phyloP scores from a whole-genome alignment of 2,113 vertebrate genomes.

The Synodontis membranacea region DNA sequence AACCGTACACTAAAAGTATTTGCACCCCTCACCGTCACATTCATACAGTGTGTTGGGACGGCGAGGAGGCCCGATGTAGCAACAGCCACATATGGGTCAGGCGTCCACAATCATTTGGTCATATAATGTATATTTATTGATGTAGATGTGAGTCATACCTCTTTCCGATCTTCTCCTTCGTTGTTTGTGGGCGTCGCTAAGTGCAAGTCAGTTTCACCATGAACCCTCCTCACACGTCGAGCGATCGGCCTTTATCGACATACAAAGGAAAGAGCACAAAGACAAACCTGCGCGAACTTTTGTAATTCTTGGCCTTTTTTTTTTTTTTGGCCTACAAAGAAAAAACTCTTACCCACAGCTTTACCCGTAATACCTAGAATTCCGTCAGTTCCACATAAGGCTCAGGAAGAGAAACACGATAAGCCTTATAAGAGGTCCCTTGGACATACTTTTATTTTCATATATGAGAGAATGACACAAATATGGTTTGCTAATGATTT shows the following conservation, averaged over 20 bases:
- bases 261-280: not conserved
- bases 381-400: not conserved
- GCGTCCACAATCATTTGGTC: no score
- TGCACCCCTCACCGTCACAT: not conserved
- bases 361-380: not conserved
- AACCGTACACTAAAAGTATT: not conserved
- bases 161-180: not conserved
- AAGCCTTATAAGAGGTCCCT: not conserved
- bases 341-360: not conserved
- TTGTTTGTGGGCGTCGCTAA: no score
- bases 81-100: no score
- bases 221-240: not conserved
- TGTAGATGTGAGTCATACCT: not conserved
- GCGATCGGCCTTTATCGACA: not conserved
- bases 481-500: not conserved
- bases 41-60: no score
- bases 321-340: no score
- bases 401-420: not conserved
- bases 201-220: not conserved
- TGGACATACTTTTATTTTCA: not conserved
- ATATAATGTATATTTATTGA: no score
- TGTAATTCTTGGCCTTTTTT: not conserved
- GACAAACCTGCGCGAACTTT: not conserved
- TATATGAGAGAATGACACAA: no score
- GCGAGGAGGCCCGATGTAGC: no score